Base-by-base conservation (phyloP, 2,888 invertebrate species). In the Volucella inanis region DNA sequence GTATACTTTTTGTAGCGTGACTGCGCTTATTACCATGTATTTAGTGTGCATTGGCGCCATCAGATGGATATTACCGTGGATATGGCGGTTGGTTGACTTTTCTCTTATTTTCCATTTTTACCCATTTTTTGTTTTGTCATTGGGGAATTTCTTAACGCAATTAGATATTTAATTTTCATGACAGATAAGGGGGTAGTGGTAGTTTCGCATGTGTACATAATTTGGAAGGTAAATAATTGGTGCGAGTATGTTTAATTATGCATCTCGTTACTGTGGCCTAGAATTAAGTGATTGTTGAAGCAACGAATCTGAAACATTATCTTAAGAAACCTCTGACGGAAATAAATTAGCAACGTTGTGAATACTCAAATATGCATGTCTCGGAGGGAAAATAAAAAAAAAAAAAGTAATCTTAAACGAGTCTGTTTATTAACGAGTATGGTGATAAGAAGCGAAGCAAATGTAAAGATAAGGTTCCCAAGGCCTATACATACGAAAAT, bases 1-100 rank as follows among this genome's bases (percentile, higher is more conserved):
- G 85, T 85, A 81, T 85, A 72, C 80, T 77, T 85, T 59, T 72
- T 72, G 57, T 85, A 85, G 85, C 85, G 85, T 85, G 85, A 85
- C 85, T 81, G 67, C 75, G 65, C 62, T 76, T 85, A 67, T 80
- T 76, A 64, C 62, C 67, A 72, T 55, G 47, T 74, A 54, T 55
- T 65, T 65, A 54, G 79, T 84, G 80, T 80, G 81, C 85, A 85
- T 80, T 80, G 85, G 80, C 85, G 80, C 85, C 81, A 81, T 77
- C 81, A 85, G 31, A 52, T 75, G 62, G 45, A 31, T 31, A 6
- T 31, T 41, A 43, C 52, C 61, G 43, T 75, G 74, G 54, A 55
- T 54, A 62, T 75, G 75, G 64, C 45, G 50, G 75, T 65, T 15
- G 11, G 47, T n/a, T 9, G 11, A 12, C 9, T n/a, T 43, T 22